Evolutionary conservation across 2,797 vertebrate genomes (phyloP).

Genomic region (Dryobates pubescens): DNA sequence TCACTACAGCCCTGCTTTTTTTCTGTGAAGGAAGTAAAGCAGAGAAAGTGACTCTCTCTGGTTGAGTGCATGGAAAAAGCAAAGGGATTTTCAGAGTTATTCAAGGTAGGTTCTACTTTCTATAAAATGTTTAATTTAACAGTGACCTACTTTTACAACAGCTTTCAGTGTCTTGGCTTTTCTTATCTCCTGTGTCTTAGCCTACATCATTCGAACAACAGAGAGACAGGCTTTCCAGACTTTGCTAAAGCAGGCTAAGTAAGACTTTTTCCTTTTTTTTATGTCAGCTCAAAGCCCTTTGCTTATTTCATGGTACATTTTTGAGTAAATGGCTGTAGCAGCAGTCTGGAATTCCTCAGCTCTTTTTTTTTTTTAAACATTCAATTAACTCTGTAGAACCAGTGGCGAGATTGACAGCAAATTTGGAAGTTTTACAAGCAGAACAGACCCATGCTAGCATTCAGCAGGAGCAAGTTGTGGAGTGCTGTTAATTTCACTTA

Average conservation of each 20-base stretch:
- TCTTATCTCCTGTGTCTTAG: constrained; percentile 56
- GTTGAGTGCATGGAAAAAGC: background rate
- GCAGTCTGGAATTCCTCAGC: background rate
- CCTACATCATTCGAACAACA: constrained; percentile 46
- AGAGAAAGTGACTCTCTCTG: background rate
- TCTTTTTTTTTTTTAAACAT: constrained; percentile 35
- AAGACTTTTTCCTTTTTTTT: background rate
- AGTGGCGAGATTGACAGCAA: background rate
- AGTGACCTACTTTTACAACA: constrained; percentile 61
- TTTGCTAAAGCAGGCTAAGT: constrained; percentile 30
- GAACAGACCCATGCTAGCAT: background rate
- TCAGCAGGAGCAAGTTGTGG: background rate
- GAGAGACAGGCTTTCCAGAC: constrained; percentile 43
- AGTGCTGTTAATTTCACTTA: background rate
- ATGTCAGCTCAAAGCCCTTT: background rate
- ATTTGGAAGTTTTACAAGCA: background rate
- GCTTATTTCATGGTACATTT: constrained; percentile 10
- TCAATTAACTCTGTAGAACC: background rate
- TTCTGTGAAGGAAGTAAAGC: background rate
- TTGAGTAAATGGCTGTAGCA: background rate
- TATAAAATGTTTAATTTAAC: constrained; percentile 66
- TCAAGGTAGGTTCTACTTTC: constrained; percentile 47
- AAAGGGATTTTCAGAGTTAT: constrained; percentile 27
- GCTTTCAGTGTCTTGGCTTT: constrained; percentile 43
- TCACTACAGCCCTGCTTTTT: background rate